Evolutionary conservation across 2,797 vertebrate species (phyloP).

Genomic region (Oreortyx pictus): DNA sequence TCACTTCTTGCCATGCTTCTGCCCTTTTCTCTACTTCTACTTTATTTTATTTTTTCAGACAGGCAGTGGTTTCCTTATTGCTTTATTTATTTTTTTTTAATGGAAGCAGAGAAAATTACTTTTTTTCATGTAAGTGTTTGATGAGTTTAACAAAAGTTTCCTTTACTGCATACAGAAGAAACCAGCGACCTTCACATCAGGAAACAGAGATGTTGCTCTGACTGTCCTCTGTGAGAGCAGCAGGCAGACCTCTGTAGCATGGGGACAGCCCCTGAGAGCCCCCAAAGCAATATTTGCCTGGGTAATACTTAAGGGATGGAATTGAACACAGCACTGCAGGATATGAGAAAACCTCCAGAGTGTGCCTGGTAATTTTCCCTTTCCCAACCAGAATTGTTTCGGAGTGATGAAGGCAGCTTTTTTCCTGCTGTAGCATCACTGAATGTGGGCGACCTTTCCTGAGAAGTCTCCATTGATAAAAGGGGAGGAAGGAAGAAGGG

Average conservation of each 20-base stretch:
- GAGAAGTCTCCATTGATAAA: neutral
- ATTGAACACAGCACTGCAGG: neutral
- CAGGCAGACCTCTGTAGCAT: rapidly evolving
- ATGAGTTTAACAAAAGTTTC: neutral
- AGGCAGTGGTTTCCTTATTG: neutral
- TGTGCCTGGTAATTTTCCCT: neutral
- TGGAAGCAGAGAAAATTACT: conserved; percentile 15
- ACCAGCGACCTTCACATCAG: neutral
- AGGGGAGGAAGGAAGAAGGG: neutral
- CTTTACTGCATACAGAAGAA: neutral
- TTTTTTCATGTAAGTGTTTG: neutral
- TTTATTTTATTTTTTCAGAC: neutral
- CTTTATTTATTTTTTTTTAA: neutral
- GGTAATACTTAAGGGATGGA: neutral
- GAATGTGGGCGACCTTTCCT: neutral
- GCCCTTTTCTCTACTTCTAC: neutral
- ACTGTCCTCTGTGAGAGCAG: neutral
- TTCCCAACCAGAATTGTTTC: neutral
- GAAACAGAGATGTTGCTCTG: neutral
- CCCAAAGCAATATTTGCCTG: neutral
- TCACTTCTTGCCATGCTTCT: conserved; percentile 45
- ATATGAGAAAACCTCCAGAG: neutral
- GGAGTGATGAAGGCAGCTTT: neutral
- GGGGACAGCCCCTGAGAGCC: neutral
- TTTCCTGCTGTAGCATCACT: neutral